phyloP scores from a whole-genome alignment of 2,888 invertebrate genomes.

The Microctonus brassicae region DNA sequence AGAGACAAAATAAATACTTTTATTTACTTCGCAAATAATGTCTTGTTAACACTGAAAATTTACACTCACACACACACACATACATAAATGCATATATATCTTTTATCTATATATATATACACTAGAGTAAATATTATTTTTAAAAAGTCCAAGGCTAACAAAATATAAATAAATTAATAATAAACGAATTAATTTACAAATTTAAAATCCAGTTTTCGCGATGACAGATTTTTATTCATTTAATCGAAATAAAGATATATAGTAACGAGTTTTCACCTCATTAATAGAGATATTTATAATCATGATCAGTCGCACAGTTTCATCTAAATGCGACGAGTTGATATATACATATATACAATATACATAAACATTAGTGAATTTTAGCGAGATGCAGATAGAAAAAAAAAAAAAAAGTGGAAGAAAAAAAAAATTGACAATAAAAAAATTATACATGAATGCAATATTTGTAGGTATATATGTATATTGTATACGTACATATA shows the following conservation, averaged over 20 bases:
- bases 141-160: not conserved
- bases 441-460: not conserved
- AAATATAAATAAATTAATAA: not conserved
- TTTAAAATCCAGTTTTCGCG: not conserved
- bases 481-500: not conserved
- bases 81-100: too few species aligned
- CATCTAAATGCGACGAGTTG: conserved; percentile 55
- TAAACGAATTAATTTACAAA: too few species aligned
- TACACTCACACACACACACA: not conserved
- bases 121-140: conserved; percentile 15
- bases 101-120: too few species aligned
- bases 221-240: not conserved
- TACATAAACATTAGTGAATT: not conserved
- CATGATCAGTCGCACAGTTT: conserved; percentile 51
- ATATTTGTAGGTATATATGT: not conserved
- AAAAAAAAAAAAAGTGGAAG: not conserved
- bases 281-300: conserved; percentile 63
- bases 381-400: conserved; percentile 8
- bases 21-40: not conserved
- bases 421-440: conserved; percentile 15
- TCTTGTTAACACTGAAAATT: not conserved
- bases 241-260: not conserved
- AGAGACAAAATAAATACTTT: not conserved
- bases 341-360: conserved; percentile 47
- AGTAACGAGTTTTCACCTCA: conserved; percentile 39